Base-by-base conservation (phyloP, 2,113 vertebrate genomes). In the Silurus glanis region DNA sequence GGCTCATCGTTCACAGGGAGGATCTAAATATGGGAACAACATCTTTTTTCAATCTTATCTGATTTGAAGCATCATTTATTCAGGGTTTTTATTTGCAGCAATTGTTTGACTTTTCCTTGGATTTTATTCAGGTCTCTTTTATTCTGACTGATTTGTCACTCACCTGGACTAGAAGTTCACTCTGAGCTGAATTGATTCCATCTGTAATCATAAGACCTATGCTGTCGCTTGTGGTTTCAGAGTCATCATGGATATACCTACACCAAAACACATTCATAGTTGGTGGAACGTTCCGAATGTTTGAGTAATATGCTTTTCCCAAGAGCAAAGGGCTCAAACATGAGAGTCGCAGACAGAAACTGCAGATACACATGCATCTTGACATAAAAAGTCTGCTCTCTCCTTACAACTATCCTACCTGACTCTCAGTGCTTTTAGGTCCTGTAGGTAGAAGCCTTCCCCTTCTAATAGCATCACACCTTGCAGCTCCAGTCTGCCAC, bases 191-290 rank as follows among this genome's bases (percentile, higher is more conserved):
- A 94, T 97, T 97, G 91, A 95, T 93, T 88, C 97, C 96, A 92
- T 97, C 97, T 78, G 96, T 96, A 91, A 96, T 96, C 86, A 88
- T 95, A 92, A 98, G 95, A 83, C 90, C 88, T 58, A 96, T 86
- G 80, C 91, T 92, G 82, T 97, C 96, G 92, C 95, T 93, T 2
- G 93, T 91, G 80, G 95, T 97, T 93, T 98, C 97, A 6, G 97
- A 96, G 94, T 97, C 96, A 81, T 97, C 97, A 72, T 94, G 96
- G 91, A 96, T 92, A 91, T 97, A 97, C 92, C 96, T 98, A 90
- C 47, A 23, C 56, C 5, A 51, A 72, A n/a, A 19, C 21, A 23
- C 13, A 12, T 78, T 76, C 10, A 76, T 10, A n/a, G 74, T n/a
- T 78, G 51, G 23, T 1, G 0, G 37, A 37, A 37, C 37, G 37